Conservation (phyloP, 23 tunicate genomes). For the Phallusia fumigata region DNA sequence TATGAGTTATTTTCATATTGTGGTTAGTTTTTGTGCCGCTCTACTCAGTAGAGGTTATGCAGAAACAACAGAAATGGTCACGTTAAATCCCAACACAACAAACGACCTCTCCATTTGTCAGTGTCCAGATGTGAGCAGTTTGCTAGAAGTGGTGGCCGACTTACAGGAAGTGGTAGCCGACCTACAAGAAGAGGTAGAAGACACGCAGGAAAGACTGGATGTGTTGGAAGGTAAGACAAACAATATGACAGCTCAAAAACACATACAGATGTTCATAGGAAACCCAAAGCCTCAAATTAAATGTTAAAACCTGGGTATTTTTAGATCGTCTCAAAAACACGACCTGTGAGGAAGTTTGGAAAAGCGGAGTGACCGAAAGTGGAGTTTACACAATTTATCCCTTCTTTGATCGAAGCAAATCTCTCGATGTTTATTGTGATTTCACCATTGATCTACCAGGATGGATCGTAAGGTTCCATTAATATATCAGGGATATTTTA, state of each 20-base stretch:
- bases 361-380: neutral
- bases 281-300: no score
- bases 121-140: neutral
- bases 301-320: no score
- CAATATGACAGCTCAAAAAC: neutral
- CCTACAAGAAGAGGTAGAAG: no score
- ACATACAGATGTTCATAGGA: no score
- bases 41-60: no score
- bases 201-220: neutral
- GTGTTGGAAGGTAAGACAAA: neutral
- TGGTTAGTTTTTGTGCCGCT: no score
- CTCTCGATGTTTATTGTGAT: neutral
- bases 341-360: neutral
- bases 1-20: no score
- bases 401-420: neutral
- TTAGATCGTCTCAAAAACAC: neutral
- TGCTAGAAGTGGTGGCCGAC: neutral
- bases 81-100: neutral
- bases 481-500: neutral
- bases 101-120: neutral
- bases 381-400: constrained; percentile 2
- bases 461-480: neutral
- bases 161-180: no score
- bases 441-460: constrained; percentile 7
- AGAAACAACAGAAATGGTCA: neutral